Evolutionary conservation across 2,113 vertebrate species (phyloP).

Genomic region (Leptobrachium ailaonicum): DNA sequence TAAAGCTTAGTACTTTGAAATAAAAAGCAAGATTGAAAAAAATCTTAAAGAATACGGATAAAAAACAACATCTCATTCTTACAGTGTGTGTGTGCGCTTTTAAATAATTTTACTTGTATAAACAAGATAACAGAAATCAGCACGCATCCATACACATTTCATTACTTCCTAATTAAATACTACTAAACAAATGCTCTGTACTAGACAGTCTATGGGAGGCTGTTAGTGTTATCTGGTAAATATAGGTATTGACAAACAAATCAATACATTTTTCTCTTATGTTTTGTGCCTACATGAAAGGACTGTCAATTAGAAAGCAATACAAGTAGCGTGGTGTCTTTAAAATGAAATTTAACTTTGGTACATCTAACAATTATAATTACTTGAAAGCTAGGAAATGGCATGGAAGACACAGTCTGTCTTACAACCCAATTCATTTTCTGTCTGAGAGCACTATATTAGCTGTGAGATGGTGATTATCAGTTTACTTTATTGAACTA

Average conservation of each 20-base stretch:
- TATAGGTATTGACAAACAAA: slow-evolving; percentile 9
- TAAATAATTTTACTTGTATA: slow-evolving; percentile 24
- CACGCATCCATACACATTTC: slow-evolving; percentile 32
- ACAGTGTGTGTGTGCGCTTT: slow-evolving; percentile 46
- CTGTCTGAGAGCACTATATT: too few relatives aligned
- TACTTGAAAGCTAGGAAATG: too few relatives aligned
- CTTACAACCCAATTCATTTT: too few relatives aligned
- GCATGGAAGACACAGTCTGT: too few relatives aligned
- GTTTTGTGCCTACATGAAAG: too few relatives aligned
- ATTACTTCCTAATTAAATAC: slow-evolving; percentile 36
- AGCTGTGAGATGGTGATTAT: too few relatives aligned
- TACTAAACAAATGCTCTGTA: slow-evolving; percentile 25
- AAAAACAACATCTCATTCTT: slow-evolving; percentile 49
- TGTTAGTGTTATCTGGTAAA: slow-evolving; percentile 19
- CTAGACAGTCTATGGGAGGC: slow-evolving; percentile 11
- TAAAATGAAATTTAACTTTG: too few relatives aligned
- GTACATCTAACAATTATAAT: too few relatives aligned
- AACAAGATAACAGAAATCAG: slow-evolving; percentile 36
- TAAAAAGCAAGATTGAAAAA: slow-evolving; percentile 54
- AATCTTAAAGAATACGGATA: neutral
- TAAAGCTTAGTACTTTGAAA: slow-evolving; percentile 64
- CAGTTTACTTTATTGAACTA: too few relatives aligned
- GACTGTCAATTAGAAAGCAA: too few relatives aligned
- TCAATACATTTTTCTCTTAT: slow-evolving; percentile 22
- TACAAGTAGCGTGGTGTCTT: too few relatives aligned